phyloP scores from a whole-genome alignment of 2,113 vertebrate genomes.

The Chitala chitala region DNA sequence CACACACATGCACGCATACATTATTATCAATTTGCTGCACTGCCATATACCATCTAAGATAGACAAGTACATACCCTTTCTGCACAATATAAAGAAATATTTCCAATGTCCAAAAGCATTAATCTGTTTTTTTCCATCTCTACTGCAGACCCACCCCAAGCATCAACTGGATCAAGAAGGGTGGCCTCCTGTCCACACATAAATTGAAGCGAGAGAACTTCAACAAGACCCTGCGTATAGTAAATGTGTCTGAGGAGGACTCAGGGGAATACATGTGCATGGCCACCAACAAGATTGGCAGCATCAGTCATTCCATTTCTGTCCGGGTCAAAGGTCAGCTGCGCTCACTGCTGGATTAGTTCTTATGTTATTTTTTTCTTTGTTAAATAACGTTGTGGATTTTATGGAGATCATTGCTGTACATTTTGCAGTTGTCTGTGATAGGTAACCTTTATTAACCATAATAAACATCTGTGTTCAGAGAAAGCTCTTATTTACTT shows the following conservation, averaged over 20 bases:
- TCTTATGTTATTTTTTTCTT: background rate
- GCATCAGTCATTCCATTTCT: slow-evolving; percentile 83
- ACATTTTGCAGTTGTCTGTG: background rate
- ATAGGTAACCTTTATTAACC: background rate
- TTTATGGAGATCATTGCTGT: background rate
- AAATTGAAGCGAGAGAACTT: slow-evolving; percentile 85
- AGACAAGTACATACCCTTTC: too few species aligned
- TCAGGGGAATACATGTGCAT: slow-evolving; percentile 89
- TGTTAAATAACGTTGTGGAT: background rate
- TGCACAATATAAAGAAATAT: too few species aligned
- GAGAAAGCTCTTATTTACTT: too few species aligned
- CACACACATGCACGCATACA: background rate
- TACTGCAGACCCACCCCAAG: slow-evolving; percentile 77
- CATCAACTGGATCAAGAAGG: slow-evolving; percentile 93
- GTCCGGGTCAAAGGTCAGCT: slow-evolving; percentile 94
- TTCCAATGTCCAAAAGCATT: background rate
- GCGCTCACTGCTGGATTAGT: slow-evolving; percentile 8
- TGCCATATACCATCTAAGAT: background rate
- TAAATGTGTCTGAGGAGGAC: slow-evolving; percentile 86
- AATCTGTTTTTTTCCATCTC: background rate
- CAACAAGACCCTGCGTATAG: slow-evolving; percentile 83
- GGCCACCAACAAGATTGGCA: slow-evolving; percentile 89
- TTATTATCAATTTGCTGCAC: background rate
- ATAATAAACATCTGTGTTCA: too few species aligned
- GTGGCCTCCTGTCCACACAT: slow-evolving; percentile 75